A percentile compares a stretch with the other conserved stretches of the same genome.
phyloP scores from a whole-genome alignment of 2,797 vertebrate genomes.

The Sebastiscus albofasciatus region DNA sequence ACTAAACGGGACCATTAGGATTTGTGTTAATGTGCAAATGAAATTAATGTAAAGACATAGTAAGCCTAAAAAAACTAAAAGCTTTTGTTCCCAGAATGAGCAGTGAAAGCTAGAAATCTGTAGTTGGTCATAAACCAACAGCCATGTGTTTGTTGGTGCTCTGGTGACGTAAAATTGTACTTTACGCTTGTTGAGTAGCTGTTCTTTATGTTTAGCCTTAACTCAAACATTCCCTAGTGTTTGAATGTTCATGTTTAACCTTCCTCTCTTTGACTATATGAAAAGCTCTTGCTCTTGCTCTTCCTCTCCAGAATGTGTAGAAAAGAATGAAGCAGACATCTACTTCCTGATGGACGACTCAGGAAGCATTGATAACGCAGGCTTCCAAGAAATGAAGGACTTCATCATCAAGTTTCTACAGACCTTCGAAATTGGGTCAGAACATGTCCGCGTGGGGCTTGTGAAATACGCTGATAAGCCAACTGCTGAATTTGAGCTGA shows the following conservation, averaged over 20 bases:
- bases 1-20: no score
- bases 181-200: background rate
- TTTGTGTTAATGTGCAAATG: background rate
- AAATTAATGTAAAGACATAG: background rate
- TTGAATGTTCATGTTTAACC: background rate
- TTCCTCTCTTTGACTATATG: background rate
- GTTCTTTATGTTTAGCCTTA: background rate
- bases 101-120: background rate
- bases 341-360: conserved; percentile 88
- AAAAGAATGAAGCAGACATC: conserved; percentile 84
- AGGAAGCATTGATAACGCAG: conserved; percentile 59
- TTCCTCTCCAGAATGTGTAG: conserved; percentile 74
- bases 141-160: background rate
- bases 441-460: conserved; percentile 81
- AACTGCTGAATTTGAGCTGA: conserved; percentile 68
- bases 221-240: background rate
- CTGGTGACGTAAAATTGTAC: background rate
- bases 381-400: conserved; percentile 82
- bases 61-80: background rate
- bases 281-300: background rate
- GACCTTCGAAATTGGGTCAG: conserved; percentile 75
- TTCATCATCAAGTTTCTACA: conserved; percentile 78
- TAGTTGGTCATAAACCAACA: background rate
- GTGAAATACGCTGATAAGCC: conserved; percentile 67
- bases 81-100: background rate